A percentile compares a stretch with the other conserved stretches of the same genome.
Evolutionary conservation across 2,888 invertebrate species (phyloP).

Genomic region (Tiliacea citrago): DNA sequence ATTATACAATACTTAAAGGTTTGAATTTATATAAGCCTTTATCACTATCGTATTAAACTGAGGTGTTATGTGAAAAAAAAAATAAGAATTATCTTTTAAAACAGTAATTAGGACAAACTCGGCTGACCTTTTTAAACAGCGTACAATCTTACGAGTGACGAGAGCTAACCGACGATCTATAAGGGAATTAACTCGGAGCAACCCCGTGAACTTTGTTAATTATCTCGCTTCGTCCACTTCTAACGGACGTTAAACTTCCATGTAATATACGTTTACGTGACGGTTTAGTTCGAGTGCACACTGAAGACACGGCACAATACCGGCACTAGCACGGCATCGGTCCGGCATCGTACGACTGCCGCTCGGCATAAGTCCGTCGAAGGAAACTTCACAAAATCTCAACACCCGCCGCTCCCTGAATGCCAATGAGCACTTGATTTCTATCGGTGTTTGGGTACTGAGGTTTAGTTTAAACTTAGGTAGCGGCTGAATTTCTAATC

Average conservation of each 20-base stretch:
- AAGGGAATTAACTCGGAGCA: conserved; percentile 70
- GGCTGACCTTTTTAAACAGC: conserved; percentile 47
- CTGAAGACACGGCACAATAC: conserved; percentile 33
- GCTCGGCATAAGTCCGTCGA: conserved; percentile 36
- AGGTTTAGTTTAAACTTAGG: conserved; percentile 50
- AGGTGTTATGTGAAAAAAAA: not conserved
- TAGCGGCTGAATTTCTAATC: conserved; percentile 48
- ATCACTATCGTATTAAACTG: not conserved
- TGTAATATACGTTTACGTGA: conserved; percentile 65
- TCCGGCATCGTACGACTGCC: not conserved
- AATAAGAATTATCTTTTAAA: not conserved
- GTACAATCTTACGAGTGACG: conserved; percentile 39
- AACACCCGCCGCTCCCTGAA: conserved; percentile 50
- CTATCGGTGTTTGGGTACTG: conserved; percentile 50
- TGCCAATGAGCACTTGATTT: conserved; percentile 62
- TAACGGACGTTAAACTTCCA: conserved; percentile 63
- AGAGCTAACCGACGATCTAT: conserved; percentile 69
- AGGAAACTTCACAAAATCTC: conserved; percentile 56
- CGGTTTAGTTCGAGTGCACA: conserved; percentile 56
- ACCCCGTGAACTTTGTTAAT: conserved; percentile 80
- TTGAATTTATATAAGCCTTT: not conserved
- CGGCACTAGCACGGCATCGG: not conserved
- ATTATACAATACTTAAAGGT: not conserved
- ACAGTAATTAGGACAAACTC: conserved; percentile 23
- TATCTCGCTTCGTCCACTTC: conserved; percentile 71